phyloP scores from a whole-genome alignment of 1,140 invertebrate genomes.

The Lethrus apterus region DNA sequence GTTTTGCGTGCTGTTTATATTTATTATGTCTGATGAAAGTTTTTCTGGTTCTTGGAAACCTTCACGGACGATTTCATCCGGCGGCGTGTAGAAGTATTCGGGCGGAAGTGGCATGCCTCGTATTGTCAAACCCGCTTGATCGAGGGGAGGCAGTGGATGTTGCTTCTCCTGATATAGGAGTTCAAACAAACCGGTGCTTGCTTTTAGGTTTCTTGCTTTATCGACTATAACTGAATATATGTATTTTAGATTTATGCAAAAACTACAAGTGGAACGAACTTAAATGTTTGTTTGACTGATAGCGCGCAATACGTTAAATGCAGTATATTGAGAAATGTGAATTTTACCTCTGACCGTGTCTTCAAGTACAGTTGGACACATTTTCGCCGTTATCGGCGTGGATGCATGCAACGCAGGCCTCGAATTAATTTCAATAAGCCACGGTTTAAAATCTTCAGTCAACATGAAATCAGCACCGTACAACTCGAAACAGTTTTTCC shows the following conservation, averaged over 20 bases:
- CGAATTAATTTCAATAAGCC: conserved; percentile 91
- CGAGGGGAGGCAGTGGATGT: conserved; percentile 12
- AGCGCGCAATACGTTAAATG: not conserved
- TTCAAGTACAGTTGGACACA: conserved; percentile 74
- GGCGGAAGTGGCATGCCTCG: conserved; percentile 13
- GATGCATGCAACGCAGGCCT: conserved; percentile 78
- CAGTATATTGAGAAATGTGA: not conserved
- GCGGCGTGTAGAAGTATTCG: conserved; percentile 18
- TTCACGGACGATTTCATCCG: not conserved
- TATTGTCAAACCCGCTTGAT: conserved; percentile 8
- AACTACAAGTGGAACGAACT: not conserved
- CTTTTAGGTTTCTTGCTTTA: conserved; percentile 41
- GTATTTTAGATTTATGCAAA: too few relatives aligned
- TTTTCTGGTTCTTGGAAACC: not conserved
- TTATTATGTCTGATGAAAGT: conserved; percentile 18
- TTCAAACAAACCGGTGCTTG: conserved; percentile 51
- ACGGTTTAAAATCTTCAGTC: conserved; percentile 77
- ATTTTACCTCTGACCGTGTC: conserved; percentile 81
- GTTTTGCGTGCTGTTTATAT: conserved; percentile 17
- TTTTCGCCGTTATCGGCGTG: conserved; percentile 71
- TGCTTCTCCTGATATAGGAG: conserved; percentile 32
- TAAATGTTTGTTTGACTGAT: conserved; percentile 2
- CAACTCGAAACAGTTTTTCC: conserved; percentile 78
- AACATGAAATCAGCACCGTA: conserved; percentile 91
- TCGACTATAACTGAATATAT: conserved; percentile 55